Evolutionary conservation across 2,888 invertebrate species (phyloP), one percentile per base, ranked within the genome.

Genomic region (Ariolimax columbianus): DNA sequence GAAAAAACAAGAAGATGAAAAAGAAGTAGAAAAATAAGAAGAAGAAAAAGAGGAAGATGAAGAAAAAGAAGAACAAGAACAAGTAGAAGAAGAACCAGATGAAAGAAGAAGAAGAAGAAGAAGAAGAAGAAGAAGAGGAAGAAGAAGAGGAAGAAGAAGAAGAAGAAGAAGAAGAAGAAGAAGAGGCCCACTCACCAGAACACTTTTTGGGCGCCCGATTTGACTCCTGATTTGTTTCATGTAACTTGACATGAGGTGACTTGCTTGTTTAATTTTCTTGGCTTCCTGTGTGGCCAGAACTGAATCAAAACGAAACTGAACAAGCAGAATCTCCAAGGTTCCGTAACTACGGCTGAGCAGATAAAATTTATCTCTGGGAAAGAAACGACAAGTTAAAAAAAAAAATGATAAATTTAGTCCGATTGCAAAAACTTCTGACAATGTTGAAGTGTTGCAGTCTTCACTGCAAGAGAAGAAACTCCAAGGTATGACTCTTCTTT

Each of bases 261-360:
- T 85, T 7, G 80, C 17, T 63, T 59, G 19, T 55, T 83, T 86
- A n/a, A 87, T 36, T 26, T 85, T 83, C 82, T 86, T 86, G 17
- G 90, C 89, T n/a, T 85, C 75, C 33, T 84, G 82, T 0, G 88
- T 87, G 36, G 87, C 86, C 23, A 87, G 80, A 26, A 83, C 85
- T 14, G 83, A 79, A 36, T 82, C 72, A 79, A 89, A 91, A 43
- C 84, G 85, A 86, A 90, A 84, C 85, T 90, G 89, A 4, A 88
- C 89, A 17, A 90, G 86, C 0, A 91, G 86, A 0, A 88, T 86
- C 77, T 91, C 90, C 68, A 89, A 85, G 3, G 90, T 89, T 1
- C 90, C 90, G 63, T 88, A 88, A 77, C 87, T 88, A 19, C 86
- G 78, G 38, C 85, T 78, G 55, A 86, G 87, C 14, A 88, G 77